These are phyloP conservation scores for Nyctibius bracteatus DNA, from an alignment of 2,113 vertebrate genomes.

Conservation along the genomic window DNA sequence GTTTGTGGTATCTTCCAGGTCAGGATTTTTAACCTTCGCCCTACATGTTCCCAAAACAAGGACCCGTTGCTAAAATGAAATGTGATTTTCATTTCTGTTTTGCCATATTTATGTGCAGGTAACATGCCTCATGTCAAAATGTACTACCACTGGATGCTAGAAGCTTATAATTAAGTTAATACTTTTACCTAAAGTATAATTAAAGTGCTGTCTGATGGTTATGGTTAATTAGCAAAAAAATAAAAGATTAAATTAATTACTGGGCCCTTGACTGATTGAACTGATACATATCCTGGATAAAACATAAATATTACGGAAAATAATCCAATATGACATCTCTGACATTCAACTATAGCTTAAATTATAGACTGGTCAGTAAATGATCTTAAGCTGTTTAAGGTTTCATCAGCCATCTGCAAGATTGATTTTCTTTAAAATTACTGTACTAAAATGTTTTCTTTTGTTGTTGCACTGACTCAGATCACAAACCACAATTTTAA, in stretches of 20 bases:
- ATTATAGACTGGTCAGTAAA: constrained; percentile 74
- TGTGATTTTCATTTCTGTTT: neutral
- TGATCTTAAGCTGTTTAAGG: constrained; percentile 79
- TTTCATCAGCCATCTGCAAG: constrained; percentile 75
- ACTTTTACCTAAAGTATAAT: constrained; percentile 28
- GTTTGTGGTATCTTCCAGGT: neutral
- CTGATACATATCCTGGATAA: constrained; percentile 53
- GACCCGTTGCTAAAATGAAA: neutral
- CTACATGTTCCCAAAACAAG: neutral
- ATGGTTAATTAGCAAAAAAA: constrained; percentile 35
- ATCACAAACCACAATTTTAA: constrained; percentile 81
- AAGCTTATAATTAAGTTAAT: constrained; percentile 24
- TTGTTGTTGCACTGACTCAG: constrained; percentile 76
- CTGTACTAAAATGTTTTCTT: constrained; percentile 82
- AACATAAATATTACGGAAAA: constrained; percentile 69
- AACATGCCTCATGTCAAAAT: neutral
- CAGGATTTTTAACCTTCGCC: neutral
- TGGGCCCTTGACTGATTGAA: constrained; percentile 45
- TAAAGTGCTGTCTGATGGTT: constrained; percentile 42
- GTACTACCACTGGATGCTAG: neutral
- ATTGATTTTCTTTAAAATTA: constrained; percentile 81
- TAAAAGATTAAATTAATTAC: constrained; percentile 47
- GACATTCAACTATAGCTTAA: constrained; percentile 71
- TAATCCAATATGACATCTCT: constrained; percentile 69
- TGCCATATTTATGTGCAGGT: neutral